Evolutionary conservation across 1,140 invertebrate genomes (phyloP), one percentile per base, ranked within the genome.

Genomic region (Kradibia gibbosae): DNA sequence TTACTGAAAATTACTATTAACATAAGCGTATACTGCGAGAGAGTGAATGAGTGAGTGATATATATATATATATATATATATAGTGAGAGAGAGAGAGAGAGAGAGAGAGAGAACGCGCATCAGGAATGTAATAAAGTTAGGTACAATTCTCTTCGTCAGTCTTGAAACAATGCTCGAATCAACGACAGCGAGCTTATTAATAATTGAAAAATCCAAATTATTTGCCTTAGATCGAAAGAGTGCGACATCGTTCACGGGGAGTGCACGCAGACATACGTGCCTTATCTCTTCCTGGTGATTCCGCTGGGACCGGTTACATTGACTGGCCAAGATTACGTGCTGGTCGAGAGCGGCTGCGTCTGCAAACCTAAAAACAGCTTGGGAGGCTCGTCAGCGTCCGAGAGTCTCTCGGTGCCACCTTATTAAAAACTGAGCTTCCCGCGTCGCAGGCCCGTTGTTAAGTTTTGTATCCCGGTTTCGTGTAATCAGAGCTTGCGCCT

Each of bases 251-350:
- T 98, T 7, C 93, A 96, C 60, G 97, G 97, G 22, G 94, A 96
- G 87, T 98, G 97, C 89, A 96, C 96, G 53, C 97, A 98, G 90
- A 98, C 96, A 0, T 98, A 97, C 91, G 95, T 97, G 78, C 97
- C 97, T 11, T 97, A 98, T 89, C 90, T 98, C 80, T 98, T 98
- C 90, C 92, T 98, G 87, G 96, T 98, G 67, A 96, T 98, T 75
- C 97, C 97, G 0, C 89, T 98, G 42, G 97, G 97, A 1, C 97
- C 97, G 1, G 97, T 98, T 10, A 98, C 97, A 17, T 91, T 98
- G 20, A 98, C 96, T 22, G 97, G 96, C 11, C 96, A 97, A 88
- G 97, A 98, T 91, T 98, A 98, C 91, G 96, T 98, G 11, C 92
- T 98, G 28, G 96, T 98, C 5, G 97, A 98, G 88, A 97, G 96